Evolutionary conservation across 2,113 vertebrate species (phyloP).

Genomic region (Labrus mixtus): DNA sequence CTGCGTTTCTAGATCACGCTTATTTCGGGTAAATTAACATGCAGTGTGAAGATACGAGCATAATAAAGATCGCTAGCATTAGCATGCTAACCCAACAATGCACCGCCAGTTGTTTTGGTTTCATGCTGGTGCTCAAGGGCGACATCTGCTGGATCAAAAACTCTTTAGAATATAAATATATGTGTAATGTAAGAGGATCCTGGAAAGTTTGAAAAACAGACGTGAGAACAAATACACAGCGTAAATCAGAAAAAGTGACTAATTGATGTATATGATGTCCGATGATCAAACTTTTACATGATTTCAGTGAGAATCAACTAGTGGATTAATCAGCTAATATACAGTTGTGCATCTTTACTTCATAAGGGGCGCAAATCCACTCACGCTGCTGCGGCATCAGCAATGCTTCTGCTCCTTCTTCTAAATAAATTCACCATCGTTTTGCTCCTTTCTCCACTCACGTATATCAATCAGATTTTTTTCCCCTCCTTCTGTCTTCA

Average conservation of each 20-base stretch:
- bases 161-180: no score
- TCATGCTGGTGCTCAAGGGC: no score
- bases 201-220: no score
- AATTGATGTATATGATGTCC: background rate
- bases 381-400: background rate
- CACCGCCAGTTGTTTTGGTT: no score
- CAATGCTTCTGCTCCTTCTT: background rate
- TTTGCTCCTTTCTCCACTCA: background rate
- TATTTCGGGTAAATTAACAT: no score
- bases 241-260: background rate
- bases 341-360: background rate
- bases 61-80: no score
- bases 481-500: background rate
- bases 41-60: no score
- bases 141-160: no score
- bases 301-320: background rate
- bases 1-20: no score
- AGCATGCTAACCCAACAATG: no score
- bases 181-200: no score
- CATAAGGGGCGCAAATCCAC: background rate
- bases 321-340: background rate
- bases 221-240: no score
- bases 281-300: background rate
- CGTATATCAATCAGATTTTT: fast-evolving
- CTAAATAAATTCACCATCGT: background rate